phyloP scores from a whole-genome alignment of 1,140 invertebrate genomes.

The Bombus polaris region DNA sequence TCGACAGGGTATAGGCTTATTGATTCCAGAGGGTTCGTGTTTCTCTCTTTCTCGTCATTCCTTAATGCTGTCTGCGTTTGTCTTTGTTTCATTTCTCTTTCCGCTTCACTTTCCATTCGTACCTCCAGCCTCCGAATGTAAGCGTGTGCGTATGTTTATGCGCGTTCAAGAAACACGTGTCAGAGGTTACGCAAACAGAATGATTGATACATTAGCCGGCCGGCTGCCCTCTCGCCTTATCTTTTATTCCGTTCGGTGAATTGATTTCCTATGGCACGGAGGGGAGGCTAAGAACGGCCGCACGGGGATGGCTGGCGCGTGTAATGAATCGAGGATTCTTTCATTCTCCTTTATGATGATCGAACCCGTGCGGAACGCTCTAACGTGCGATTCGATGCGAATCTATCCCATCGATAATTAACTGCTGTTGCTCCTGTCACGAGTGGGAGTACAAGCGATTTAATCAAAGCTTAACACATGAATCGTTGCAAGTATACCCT shows the following conservation, averaged over 20 bases:
- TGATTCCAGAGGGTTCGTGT: constrained; percentile 59
- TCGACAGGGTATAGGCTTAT: constrained; percentile 60
- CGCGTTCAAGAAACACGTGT: constrained; percentile 62
- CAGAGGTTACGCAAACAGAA: constrained; percentile 74
- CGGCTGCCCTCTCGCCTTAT: constrained; percentile 68
- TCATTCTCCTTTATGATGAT: constrained; percentile 54
- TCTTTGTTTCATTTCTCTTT: background rate
- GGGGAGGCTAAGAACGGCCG: background rate
- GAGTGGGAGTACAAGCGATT: background rate
- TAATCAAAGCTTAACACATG: background rate
- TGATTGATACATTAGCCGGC: constrained; percentile 73
- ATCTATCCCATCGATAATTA: constrained; percentile 27
- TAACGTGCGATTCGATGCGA: background rate
- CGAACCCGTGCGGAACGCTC: background rate
- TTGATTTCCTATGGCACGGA: constrained; percentile 58
- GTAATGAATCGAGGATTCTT: constrained; percentile 64
- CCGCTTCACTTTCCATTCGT: background rate
- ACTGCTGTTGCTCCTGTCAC: background rate
- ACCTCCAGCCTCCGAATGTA: background rate
- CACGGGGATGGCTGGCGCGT: constrained; percentile 41
- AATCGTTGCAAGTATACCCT: background rate
- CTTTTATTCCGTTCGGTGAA: constrained; percentile 70
- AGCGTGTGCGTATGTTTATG: constrained; percentile 38
- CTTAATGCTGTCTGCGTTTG: background rate
- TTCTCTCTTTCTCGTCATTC: background rate